Base-by-base conservation (phyloP, 2,888 invertebrate species). In the Helicoverpa assulta region DNA sequence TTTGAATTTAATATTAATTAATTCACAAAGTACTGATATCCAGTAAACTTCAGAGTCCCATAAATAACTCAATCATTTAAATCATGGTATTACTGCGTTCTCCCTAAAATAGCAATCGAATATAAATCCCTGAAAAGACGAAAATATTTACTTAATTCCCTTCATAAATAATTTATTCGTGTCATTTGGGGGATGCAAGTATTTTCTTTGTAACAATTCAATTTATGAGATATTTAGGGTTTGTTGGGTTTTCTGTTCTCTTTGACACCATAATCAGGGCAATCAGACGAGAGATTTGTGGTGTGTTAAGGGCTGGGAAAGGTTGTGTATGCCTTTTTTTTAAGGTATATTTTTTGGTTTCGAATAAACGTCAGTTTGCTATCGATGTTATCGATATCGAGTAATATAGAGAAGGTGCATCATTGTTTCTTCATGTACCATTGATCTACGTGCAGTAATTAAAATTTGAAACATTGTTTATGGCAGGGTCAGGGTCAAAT, bases 111-210 rank as follows among this genome's bases (percentile, higher is more conserved):
- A 65, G 16, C 67, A 52, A 84, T 84, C 60, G 67, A 73, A 65
- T 82, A 71, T 56, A 58, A 78, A 80, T 82, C 74, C 63, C 74
- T n/a, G 68, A 76, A 82, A 81, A 76, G 78, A 68, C 76, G 77
- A 88, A 86, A 88, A 88, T 89, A 87, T 88, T 88, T 86, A 81
- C 86, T 75, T 84, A 89, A 88, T 88, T 87, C 86, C 67, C 82
- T 78, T 87, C 81, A 83, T 83, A 85, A 87, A 86, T 85, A 74
- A 86, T 87, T 88, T 85, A 85, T 81, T 66, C 75, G 65, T 71
- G 80, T 72, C 82, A 79, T 84, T 84, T 83, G 68, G 69, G 56
- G 55, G 57, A 61, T 72, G 73, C 75, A 76, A 74, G 71, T 58
- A 70, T 76, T 76, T 81, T 69, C 68, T 73, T 74, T 75, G 71